Evolutionary conservation across 92 coral and sea anemone species (phyloP).

Genomic region (Muricea muricata): DNA sequence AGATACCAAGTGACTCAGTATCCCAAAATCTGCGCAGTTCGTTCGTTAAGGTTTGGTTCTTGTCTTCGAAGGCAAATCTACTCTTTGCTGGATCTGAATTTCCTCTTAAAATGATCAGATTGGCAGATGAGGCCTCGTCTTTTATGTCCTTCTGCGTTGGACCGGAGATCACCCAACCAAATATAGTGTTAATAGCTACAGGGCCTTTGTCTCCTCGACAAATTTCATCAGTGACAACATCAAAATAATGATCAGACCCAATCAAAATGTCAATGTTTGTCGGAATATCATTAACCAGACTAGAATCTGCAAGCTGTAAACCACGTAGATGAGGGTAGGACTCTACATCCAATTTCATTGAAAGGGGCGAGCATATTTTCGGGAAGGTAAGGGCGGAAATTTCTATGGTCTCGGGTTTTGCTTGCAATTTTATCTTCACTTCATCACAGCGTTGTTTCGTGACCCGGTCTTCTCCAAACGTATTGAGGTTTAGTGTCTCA

Average conservation of each 20-base stretch:
- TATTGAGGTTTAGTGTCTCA: constrained; percentile 15
- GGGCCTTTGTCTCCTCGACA: constrained; percentile 22
- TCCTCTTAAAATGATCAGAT: neutral
- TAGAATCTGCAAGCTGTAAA: constrained; percentile 28
- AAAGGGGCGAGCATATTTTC: constrained; percentile 35
- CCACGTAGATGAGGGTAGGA: constrained; percentile 28
- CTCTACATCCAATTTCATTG: too few species aligned
- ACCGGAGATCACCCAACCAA: constrained; percentile 1
- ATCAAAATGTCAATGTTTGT: neutral
- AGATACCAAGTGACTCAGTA: constrained; percentile 23
- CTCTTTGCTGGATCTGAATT: constrained; percentile 3
- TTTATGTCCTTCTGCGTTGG: neutral
- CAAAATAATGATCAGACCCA: constrained; percentile 32
- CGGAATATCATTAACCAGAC: neutral
- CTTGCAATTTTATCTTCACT: constrained; percentile 10
- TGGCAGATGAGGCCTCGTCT: neutral
- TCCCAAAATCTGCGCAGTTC: constrained; percentile 32
- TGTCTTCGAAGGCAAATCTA: constrained; percentile 5
- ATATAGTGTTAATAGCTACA: neutral
- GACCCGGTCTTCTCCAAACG: constrained; percentile 23
- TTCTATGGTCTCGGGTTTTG: neutral
- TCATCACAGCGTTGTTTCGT: constrained; percentile 24
- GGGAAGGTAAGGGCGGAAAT: constrained; percentile 23
- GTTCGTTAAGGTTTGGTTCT: constrained; percentile 24
- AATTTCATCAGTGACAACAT: constrained; percentile 20